A percentile compares a stretch with the other conserved stretches of the same genome.
phyloP scores from a whole-genome alignment of 2,113 vertebrate genomes.

The Bubalus kerabau region DNA sequence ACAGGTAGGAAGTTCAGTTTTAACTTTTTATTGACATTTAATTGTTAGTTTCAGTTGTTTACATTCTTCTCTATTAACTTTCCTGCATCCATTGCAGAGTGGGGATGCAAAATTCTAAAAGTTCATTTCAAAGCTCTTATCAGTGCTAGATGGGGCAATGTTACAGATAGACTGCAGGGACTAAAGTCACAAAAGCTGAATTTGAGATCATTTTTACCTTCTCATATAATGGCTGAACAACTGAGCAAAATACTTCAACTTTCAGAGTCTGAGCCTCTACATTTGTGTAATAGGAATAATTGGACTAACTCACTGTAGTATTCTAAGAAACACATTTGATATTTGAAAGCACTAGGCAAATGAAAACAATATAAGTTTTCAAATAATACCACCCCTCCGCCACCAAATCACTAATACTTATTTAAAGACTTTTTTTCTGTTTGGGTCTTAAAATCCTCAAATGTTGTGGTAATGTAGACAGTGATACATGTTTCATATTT shows the following conservation, averaged over 20 bases:
- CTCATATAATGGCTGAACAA: neutral
- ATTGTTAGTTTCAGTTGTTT: neutral
- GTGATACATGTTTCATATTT: neutral
- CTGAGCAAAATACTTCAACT: neutral
- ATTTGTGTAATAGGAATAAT: neutral
- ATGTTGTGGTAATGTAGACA: neutral
- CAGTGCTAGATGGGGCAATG: rapidly evolving
- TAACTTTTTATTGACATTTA: neutral
- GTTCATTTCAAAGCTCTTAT: neutral
- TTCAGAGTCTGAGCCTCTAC: neutral
- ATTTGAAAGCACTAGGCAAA: neutral
- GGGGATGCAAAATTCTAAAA: neutral
- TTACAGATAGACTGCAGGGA: neutral
- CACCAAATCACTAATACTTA: neutral
- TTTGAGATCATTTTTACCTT: neutral
- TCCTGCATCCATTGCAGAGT: neutral
- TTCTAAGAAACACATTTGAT: neutral
- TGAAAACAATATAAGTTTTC: neutral
- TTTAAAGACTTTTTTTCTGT: neutral
- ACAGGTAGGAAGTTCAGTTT: neutral
- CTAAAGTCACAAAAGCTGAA: neutral
- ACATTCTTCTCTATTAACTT: neutral
- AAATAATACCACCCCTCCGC: neutral
- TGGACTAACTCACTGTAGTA: neutral
- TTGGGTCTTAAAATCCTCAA: neutral